Conservation (phyloP, 2,888 invertebrate species). For the Hydrotaea diabolus region DNA sequence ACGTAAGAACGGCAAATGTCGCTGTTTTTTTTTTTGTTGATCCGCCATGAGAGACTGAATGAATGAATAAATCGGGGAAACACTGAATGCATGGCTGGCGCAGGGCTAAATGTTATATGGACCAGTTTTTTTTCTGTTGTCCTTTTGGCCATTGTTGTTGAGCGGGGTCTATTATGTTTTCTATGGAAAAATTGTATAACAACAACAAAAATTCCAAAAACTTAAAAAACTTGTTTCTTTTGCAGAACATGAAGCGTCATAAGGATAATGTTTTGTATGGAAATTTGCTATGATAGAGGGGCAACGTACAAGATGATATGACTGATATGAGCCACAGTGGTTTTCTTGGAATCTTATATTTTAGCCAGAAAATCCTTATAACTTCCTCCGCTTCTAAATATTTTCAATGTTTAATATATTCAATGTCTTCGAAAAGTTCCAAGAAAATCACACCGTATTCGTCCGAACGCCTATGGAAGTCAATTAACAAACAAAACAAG, state of each 20-base stretch:
- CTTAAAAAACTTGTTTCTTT: background rate
- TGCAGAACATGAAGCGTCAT: background rate
- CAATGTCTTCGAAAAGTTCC: too few species aligned
- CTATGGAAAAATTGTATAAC: background rate
- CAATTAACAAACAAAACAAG: too few species aligned
- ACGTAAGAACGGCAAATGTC: background rate
- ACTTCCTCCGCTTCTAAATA: too few species aligned
- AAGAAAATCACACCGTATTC: too few species aligned
- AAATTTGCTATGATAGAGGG: background rate
- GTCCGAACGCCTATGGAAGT: too few species aligned
- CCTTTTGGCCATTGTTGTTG: slow-evolving; percentile 11
- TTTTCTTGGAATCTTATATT: too few species aligned
- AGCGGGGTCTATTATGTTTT: background rate
- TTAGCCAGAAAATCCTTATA: too few species aligned
- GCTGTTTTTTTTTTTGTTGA: background rate
- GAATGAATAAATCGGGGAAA: background rate
- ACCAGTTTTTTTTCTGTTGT: background rate
- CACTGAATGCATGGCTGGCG: background rate
- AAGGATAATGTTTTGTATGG: background rate
- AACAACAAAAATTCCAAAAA: background rate
- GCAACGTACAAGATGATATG: too few species aligned
- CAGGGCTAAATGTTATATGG: background rate
- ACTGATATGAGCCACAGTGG: too few species aligned
- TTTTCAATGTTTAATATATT: too few species aligned
- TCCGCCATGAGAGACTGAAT: background rate